Evolutionary conservation across 2,888 invertebrate species (phyloP).

Genomic region (Yponomeuta evonymella): DNA sequence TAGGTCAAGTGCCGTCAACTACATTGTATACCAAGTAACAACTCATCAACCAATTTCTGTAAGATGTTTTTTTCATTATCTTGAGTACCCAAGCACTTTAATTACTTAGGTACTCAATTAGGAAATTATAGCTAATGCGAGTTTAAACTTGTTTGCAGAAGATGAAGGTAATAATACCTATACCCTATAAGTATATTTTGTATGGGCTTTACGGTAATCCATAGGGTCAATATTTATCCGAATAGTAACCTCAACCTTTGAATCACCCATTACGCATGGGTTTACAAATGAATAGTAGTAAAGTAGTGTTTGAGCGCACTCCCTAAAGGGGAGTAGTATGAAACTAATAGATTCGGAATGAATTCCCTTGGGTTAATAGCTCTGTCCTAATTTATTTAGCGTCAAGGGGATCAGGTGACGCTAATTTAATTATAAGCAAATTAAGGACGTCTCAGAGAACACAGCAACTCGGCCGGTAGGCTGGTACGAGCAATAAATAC

Average conservation of each 20-base stretch:
- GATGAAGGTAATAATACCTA: neutral
- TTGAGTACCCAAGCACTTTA: neutral
- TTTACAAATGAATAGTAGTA: neutral
- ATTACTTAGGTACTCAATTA: neutral
- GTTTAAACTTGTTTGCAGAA: neutral
- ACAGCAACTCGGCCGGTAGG: conserved; percentile 35
- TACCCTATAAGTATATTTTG: no score
- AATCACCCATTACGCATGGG: neutral
- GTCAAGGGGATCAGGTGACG: conserved; percentile 54
- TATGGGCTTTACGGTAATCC: no score
- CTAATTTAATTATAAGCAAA: conserved; percentile 62
- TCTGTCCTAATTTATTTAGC: conserved; percentile 59
- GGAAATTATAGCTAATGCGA: neutral
- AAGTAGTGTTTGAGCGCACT: neutral
- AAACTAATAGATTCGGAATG: conserved; percentile 49
- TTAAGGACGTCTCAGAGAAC: conserved; percentile 55
- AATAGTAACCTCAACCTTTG: no score
- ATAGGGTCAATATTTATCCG: no score
- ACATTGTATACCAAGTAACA: no score
- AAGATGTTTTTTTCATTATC: neutral
- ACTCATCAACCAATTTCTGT: no score
- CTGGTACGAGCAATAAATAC: conserved; percentile 51
- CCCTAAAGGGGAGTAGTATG: neutral
- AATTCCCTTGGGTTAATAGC: conserved; percentile 52
- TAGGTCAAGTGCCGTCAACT: no score